Conservation (phyloP, 2,113 vertebrate genomes). For the Callipepla californica region DNA sequence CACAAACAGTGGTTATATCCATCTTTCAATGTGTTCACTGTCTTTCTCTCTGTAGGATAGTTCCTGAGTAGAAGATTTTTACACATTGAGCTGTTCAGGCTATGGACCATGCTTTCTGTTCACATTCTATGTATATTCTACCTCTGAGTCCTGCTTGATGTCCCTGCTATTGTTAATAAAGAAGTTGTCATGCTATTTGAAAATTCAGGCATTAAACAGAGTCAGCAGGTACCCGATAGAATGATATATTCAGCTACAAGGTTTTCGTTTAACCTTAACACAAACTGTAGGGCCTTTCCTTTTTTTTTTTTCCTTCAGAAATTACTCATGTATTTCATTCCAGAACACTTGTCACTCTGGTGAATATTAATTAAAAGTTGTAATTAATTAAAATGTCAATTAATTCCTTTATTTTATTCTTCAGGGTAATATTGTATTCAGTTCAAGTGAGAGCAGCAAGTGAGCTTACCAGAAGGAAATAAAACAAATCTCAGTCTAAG, state of each 20-base stretch:
- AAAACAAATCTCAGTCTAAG: conserved; percentile 19
- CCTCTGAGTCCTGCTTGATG: background rate
- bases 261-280: conserved; percentile 55
- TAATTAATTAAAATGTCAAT: conserved; percentile 76
- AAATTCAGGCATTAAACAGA: background rate
- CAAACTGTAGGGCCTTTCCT: conserved; percentile 13
- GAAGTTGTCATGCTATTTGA: background rate
- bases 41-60: rapidly evolving
- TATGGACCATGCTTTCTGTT: rapidly evolving
- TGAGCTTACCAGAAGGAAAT: conserved; percentile 12
- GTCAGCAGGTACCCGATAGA: background rate
- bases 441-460: conserved; percentile 18
- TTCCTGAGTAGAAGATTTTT: background rate
- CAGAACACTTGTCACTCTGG: conserved; percentile 57
- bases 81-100: background rate
- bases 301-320: background rate
- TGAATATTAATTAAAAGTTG: conserved; percentile 72
- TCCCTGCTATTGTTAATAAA: background rate
- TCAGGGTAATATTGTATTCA: conserved; percentile 70
- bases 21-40: background rate
- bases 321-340: conserved; percentile 60
- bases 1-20: background rate
- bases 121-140: background rate
- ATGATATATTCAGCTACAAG: conserved; percentile 26
- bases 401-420: conserved; percentile 73